Base-by-base conservation (phyloP, 1,140 invertebrate genomes). In the Plutomurus gul region DNA sequence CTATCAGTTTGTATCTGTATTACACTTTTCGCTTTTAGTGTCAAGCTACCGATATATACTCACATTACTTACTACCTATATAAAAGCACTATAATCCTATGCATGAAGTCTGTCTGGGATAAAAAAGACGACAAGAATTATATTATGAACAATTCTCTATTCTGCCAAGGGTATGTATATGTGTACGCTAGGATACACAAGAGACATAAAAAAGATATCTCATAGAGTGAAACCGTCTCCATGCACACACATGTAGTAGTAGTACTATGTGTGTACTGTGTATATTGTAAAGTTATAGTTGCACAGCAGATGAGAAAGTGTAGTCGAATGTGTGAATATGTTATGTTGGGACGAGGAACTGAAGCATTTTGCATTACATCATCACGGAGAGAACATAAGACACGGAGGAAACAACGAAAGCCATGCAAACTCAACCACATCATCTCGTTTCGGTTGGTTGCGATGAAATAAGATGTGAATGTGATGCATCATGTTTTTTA, bases 141-240 rank as follows among this genome's bases (percentile, higher is more conserved):
- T 13, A 60, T 30, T 33, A 16, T 33, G 22, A 65, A 65, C 56
- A 65, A 65, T 65, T 65, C 36, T 65, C 56, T 65, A 33, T 65
- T 25, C 56, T 65, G 56, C n/a, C n/a, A n/a, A n/a, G n/a, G n/a
- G n/a, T n/a, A n/a, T n/a, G n/a, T n/a, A n/a, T n/a, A n/a, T n/a
- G n/a, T n/a, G n/a, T n/a, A n/a, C n/a, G n/a, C 56, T 65, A 65
- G 56, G 56, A 65, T 65, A 30, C 56, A 65, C 56, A 65, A 33
- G 56, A 65, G 56, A 65, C 56, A 65, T 65, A 65, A 65, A 65
- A 65, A 65, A 65, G 56, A 65, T 65, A 65, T 65, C 36, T 36
- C 56, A 65, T 65, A 30, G 27, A n/a, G 56, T 33, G 30, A n/a
- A 65, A 27, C 56, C 13, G 11, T 33, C 56, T 33, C 47, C 25